phyloP scores from a whole-genome alignment of 2,888 invertebrate species.

The Pseudanteris insignis region DNA sequence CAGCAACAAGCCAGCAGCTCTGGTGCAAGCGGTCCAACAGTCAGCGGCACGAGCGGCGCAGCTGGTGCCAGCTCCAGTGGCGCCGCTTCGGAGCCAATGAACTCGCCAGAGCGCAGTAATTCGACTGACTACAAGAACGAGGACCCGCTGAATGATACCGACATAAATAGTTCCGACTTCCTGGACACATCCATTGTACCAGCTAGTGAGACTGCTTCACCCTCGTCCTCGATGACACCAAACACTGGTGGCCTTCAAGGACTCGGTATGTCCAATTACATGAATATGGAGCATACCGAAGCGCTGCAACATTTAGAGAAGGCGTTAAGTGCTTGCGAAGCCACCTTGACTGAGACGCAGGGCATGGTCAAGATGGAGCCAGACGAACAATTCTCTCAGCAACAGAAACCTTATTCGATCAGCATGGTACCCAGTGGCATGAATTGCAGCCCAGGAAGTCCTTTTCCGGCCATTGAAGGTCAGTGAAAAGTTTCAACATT shows the following conservation, averaged over 20 bases:
- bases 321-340: conserved; percentile 63
- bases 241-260: conserved; percentile 41
- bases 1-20: conserved; percentile 49
- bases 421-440: conserved; percentile 61
- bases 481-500: no score
- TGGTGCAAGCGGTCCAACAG: conserved; percentile 9
- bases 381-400: conserved; percentile 61
- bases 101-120: conserved; percentile 34
- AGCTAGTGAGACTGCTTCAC: conserved; percentile 39
- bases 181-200: conserved; percentile 47
- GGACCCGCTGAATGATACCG: conserved; percentile 49
- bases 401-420: conserved; percentile 62
- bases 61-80: conserved; percentile 5
- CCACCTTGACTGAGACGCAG: conserved; percentile 62
- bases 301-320: conserved; percentile 64
- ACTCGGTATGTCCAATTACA: conserved; percentile 57
- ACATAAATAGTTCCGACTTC: conserved; percentile 51
- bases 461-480: conserved; percentile 65
- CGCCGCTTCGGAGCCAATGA: conserved; percentile 22
- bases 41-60: conserved; percentile 16
- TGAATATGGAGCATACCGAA: conserved; percentile 63
- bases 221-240: conserved; percentile 43
- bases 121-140: conserved; percentile 51
- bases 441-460: conserved; percentile 60
- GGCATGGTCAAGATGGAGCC: conserved; percentile 66